Evolutionary conservation across 2,113 vertebrate genomes (phyloP).

Genomic region (Bubo scandiacus): DNA sequence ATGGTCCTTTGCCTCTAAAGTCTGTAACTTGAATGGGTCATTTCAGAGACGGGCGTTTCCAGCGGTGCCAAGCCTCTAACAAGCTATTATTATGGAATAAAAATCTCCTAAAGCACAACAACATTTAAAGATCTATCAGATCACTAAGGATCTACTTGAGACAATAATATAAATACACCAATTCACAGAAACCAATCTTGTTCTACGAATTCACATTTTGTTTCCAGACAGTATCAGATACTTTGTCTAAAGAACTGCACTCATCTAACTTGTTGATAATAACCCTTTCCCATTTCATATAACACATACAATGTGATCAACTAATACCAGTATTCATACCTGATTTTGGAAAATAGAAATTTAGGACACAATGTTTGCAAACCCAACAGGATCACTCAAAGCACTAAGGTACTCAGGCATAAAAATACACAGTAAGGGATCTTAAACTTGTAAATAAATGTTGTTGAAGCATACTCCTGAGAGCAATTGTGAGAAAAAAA

Average conservation of each 20-base stretch:
- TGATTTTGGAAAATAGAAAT: not conserved
- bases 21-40: not conserved
- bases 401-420: not conserved
- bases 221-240: not conserved
- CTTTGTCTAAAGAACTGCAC: not conserved
- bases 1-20: not conserved
- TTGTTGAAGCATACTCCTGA: not conserved
- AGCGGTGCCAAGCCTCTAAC: not conserved
- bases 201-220: not conserved
- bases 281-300: not conserved
- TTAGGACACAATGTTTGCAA: not conserved
- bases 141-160: not conserved
- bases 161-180: not conserved
- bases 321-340: not conserved
- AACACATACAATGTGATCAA: not conserved
- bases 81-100: not conserved
- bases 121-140: not conserved
- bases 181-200: not conserved
- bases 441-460: not conserved
- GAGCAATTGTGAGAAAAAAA: not conserved
- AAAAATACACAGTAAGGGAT: not conserved
- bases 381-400: not conserved
- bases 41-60: not conserved
- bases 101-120: not conserved
- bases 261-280: not conserved